These are phyloP conservation scores for Sepioteuthis lessoniana DNA, from an alignment of 2,888 invertebrate species.

Conservation along the genomic window DNA sequence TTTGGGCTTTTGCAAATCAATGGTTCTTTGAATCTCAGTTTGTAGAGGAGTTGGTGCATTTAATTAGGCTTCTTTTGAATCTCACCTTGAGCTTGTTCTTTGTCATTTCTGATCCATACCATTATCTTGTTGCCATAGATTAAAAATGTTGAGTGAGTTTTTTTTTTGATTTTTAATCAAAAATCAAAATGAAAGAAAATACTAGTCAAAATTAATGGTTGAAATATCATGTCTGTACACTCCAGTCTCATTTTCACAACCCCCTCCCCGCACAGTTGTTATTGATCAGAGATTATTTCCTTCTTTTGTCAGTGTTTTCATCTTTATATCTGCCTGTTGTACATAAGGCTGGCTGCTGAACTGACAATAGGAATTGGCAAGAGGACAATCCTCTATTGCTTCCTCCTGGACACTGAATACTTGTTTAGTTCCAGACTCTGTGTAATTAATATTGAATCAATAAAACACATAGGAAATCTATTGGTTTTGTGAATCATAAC, in stretches of 20 bases:
- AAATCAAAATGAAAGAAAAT: too few relatives aligned
- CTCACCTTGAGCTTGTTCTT: too few relatives aligned
- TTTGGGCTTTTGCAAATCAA: too few relatives aligned
- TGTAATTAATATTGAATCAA: background rate
- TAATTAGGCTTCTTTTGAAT: too few relatives aligned
- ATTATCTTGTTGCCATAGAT: too few relatives aligned
- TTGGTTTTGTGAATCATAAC: background rate
- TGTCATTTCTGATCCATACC: too few relatives aligned
- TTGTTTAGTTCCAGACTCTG: background rate
- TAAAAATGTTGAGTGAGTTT: too few relatives aligned
- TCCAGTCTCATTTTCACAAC: background rate
- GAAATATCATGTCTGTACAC: background rate
- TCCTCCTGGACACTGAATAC: background rate
- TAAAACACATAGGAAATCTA: background rate
- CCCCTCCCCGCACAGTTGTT: background rate
- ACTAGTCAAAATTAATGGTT: too few relatives aligned
- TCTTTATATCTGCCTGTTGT: background rate
- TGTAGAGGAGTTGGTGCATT: too few relatives aligned
- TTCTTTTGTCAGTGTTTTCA: background rate
- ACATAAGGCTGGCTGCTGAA: background rate
- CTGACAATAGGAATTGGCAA: background rate
- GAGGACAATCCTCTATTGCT: background rate
- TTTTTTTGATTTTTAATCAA: too few relatives aligned
- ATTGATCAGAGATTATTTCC: background rate
- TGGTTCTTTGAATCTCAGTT: too few relatives aligned